Conservation (phyloP, 2,113 vertebrate species). For the Tyrannus savana region DNA sequence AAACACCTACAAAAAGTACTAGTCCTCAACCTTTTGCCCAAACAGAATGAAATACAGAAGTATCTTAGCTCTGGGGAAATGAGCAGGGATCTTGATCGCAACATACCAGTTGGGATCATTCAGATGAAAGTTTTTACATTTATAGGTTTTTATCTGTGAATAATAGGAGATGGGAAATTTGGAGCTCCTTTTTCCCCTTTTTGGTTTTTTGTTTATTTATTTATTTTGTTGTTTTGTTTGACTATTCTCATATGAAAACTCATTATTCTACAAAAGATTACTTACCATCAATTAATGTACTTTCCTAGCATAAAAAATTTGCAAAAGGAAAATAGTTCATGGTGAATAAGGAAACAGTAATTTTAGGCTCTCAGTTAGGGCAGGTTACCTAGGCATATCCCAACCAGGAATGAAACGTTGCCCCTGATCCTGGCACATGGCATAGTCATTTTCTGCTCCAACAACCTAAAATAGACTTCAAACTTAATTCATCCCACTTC, state of each 20-base stretch:
- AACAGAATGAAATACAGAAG: neutral
- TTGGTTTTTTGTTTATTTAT: neutral
- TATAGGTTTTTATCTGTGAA: neutral
- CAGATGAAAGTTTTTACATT: neutral
- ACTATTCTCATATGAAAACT: neutral
- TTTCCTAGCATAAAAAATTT: neutral
- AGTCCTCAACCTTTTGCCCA: neutral
- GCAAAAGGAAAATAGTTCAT: neutral
- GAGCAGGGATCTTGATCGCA: neutral
- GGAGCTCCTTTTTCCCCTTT: rapidly evolving
- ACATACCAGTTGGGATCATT: neutral
- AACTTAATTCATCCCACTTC: neutral
- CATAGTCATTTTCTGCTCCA: neutral
- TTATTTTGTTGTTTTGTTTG: neutral
- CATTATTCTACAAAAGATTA: neutral
- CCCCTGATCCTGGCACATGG: neutral
- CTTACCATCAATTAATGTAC: neutral
- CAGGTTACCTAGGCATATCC: neutral
- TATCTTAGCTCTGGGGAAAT: neutral
- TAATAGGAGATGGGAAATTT: neutral
- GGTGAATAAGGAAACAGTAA: neutral
- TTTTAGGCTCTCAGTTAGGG: neutral
- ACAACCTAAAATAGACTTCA: neutral
- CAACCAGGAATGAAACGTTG: neutral
- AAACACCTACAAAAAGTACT: neutral